Conservation (phyloP, 2,113 vertebrate species). For the Anhinga anhinga region DNA sequence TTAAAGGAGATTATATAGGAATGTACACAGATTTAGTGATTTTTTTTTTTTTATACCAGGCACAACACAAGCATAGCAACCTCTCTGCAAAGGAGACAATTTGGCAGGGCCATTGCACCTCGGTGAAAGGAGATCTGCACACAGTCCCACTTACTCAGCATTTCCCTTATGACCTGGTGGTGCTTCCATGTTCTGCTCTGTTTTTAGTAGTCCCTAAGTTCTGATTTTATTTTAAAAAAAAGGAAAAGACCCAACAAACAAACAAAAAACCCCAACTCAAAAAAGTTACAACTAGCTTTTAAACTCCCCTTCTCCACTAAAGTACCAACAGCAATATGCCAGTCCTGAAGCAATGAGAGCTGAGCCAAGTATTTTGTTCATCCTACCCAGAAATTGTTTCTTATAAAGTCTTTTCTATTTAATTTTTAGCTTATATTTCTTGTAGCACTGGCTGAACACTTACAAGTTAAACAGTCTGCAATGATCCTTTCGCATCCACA, state of each 20-base stretch:
- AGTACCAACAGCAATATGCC: neutral
- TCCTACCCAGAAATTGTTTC: neutral
- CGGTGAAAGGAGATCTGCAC: too few relatives aligned
- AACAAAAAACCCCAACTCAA: too few relatives aligned
- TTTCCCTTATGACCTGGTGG: too few relatives aligned
- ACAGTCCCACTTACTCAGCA: neutral
- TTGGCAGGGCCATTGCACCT: neutral
- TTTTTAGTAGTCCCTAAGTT: neutral
- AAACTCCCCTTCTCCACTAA: neutral
- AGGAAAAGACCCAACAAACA: too few relatives aligned
- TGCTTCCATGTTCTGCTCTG: neutral
- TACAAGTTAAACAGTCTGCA: neutral
- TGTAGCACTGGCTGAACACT: too few relatives aligned
- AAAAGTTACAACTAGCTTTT: neutral
- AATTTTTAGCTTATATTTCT: too few relatives aligned
- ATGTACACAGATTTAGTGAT: accelerated
- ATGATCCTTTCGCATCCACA: neutral
- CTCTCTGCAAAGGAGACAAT: neutral
- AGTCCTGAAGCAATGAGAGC: neutral
- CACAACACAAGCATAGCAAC: neutral
- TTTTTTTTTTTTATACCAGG: neutral
- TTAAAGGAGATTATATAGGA: neutral
- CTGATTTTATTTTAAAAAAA: neutral
- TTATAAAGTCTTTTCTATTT: neutral
- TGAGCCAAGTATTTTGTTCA: neutral